Base-by-base conservation (phyloP, 2,888 invertebrate genomes). In the Napeogenes sylphis region DNA sequence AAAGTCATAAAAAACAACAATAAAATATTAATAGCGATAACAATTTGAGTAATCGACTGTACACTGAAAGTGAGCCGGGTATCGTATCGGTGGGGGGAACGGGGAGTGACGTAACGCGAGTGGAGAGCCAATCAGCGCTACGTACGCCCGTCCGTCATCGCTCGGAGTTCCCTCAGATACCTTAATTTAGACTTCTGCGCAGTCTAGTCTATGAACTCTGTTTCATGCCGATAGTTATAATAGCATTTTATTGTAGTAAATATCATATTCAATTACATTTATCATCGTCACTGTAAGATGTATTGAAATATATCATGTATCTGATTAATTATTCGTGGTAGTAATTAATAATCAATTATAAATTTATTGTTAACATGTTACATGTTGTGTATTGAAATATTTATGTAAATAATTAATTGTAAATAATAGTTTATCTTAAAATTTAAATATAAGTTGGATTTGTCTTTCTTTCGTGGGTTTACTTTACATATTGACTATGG, bases 371-470 rank as follows among this genome's bases (percentile, higher is more conserved):
- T 81, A 78, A 77, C 81, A 81, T 80, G 76, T 81, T 81, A 76
- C 75, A 83, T 82, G 80, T 85, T 85, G 81, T 84, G 79, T 82
- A 83, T 80, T 79, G 76, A 81, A 81, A 81, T 82, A 71, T 74
- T 69, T 83, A 72, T 74, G 77, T 85, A 80, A 83, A 87, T 87
- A 88, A 79, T 81, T 81, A 83, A 84, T 87, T 87, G 83, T 86
- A 87, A 87, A 89, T 87, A 79, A 88, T 86, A 86, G 86, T 87
- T 77, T 86, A 89, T 85, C 76, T 82, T 78, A 79, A 81, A 78
- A 77, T 79, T 80, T 77, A 80, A 73, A 75, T 78, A 77, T 57
- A 65, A 55, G 33, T 69, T 66, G 71, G 56, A 70, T 67, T 72
- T 72, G 64, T 65, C 66, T 65, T 58, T 66, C 65, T 63, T 61